A percentile compares a stretch with the other conserved stretches of the same genome.
Conservation (phyloP, 2,113 vertebrate species). For the Phyllopteryx taeniolatus region DNA sequence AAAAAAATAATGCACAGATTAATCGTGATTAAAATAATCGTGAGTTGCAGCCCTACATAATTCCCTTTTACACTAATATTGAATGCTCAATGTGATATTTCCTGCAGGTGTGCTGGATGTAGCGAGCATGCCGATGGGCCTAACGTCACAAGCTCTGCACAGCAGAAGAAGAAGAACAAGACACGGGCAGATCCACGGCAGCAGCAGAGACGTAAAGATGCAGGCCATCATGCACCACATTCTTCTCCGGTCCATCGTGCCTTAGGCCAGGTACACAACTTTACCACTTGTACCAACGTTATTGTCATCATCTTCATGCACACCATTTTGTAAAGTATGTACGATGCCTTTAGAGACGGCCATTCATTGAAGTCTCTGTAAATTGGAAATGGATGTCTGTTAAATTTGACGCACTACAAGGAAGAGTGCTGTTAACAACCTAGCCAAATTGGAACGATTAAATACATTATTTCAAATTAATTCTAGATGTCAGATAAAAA, state of each 20-base stretch:
- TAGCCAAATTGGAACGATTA: no score
- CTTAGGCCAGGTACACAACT: constrained; percentile 64
- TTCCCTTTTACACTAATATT: background rate
- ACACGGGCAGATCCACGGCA: constrained; percentile 18
- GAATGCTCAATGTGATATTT: background rate
- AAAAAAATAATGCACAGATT: no score
- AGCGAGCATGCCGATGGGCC: constrained; percentile 11
- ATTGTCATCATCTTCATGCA: no score
- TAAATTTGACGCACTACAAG: no score
- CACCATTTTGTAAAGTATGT: background rate
- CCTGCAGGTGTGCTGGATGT: constrained; percentile 13
- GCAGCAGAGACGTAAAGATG: constrained; percentile 22
- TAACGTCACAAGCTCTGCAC: constrained; percentile 14
- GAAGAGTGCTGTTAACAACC: no score
- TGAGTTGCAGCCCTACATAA: no score
- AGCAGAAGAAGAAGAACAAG: constrained; percentile 29
- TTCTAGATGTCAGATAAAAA: background rate
- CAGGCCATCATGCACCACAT: constrained; percentile 23
- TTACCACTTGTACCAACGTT: background rate
- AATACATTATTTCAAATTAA: no score
- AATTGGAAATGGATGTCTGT: background rate
- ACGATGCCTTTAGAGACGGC: background rate
- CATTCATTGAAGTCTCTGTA: background rate
- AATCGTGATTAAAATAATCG: background rate
- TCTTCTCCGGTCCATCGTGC: constrained; percentile 65